Evolutionary conservation across 2,888 invertebrate species (phyloP), one percentile per base, ranked within the genome.

Genomic region (Harpalus rufipes): DNA sequence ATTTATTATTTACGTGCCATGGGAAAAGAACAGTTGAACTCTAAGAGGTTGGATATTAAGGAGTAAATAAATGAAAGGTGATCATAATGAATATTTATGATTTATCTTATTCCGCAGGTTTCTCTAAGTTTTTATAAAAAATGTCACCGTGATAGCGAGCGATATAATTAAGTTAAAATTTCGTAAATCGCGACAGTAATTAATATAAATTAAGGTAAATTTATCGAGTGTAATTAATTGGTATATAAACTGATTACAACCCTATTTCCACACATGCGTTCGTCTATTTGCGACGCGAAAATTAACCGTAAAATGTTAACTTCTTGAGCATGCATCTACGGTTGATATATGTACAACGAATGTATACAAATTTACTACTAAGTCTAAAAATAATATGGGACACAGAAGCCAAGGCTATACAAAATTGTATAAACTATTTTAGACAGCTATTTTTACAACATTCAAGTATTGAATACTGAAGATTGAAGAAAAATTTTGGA

Each of bases 151-250:
- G 68, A 68, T 68, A 32, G 32, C 39, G 68, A 18, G 63, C 68
- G 25, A 41, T 32, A 68, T 68, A 39, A 74, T 44, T 12, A 74
- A 18, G 72, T 16, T 44, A 44, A 25, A 74, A 44, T 44, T 74
- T 18, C 44, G 16, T 18, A 74, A 74, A 74, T 44, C 44, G 41
- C 21, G 72, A 18, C 72, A 74, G 72, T 74, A 74, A 74, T 74
- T 74, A 74, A 44, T 74, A 74, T 74, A 74, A 41, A 74, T 74
- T 51, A 18, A 44, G 72, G 5, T 74, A 74, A 74, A 44, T 74
- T 74, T 41, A 74, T 74, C 68, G 72, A 74, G 44, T 74, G 72
- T 74, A 44, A 74, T 44, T 74, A 74, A 74, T 74, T 74, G 72
- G 51, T 44, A 74, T 44, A 74, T 68, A 68, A 68, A 68, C 44